Evolutionary conservation across 2,888 invertebrate species (phyloP), one percentile per base, ranked within the genome.

Genomic region (Caenorhabditis auriculariae): DNA sequence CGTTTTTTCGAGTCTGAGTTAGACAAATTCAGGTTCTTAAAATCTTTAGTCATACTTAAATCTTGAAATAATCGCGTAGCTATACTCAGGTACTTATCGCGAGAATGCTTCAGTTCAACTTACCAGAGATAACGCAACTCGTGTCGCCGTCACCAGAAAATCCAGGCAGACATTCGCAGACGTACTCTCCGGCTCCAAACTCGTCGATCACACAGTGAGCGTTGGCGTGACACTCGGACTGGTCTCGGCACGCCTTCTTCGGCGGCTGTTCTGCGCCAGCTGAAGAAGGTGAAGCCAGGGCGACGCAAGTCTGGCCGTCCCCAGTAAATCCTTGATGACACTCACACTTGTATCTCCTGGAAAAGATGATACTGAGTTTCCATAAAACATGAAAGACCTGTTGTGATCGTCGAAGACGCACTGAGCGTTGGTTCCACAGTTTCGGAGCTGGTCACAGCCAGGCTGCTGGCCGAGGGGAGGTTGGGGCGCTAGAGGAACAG

Each of bases 321-420:
- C 83, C 83, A 37, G 60, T 61, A 69, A 72, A 84, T 2, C 83
- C 83, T n/a, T 63, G 57, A 47, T 66, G 60, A 35, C 73, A 75
- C 53, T 74, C 73, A 26, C 77, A 79, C 15, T 57, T 61, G 44
- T 70, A 71, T 21, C 61, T 62, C 45, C 62, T 57, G 27, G 44
- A 52, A 43, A 19, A 5, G 21, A 23, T 24, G 24, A 45, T 26
- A 32, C 35, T 41, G 41, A 41, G 12, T 17, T 12, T 41, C 17
- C 9, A 19, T 7, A 19, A 12, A 41, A 15, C 9, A 41, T 15
- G 9, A 43, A 43, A 43, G 17, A 58, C 66, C 60, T 50, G 41
- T 69, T 67, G 48, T 61, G 61, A 3, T 74, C 60, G 66, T 89
- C 88, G 72, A 60, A 89, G 2, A 80, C 60, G 73, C 85, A 85